Evolutionary conservation across 2,888 invertebrate genomes (phyloP), one percentile per base, ranked within the genome.

Genomic region (Silvanus unidentatus): DNA sequence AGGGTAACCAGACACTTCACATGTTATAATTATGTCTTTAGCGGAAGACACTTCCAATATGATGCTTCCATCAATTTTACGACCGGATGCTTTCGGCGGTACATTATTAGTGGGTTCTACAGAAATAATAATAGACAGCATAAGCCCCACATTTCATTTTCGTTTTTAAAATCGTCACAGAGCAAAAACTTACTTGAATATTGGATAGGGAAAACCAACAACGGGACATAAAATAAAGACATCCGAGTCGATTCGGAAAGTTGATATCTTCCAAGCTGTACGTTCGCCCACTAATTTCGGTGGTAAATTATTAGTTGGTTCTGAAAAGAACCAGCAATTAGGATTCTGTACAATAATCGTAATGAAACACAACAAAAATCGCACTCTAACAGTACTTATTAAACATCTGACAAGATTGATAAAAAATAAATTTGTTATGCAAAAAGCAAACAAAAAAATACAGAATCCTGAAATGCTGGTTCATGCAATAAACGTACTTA

Each of bases 1-100:
- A 50, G 86, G 86, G 68, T 76, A 84, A 63, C 81, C 83, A 65
- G 81, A 78, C 54, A 82, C 79, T 67, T 82, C 80, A 69, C 86
- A 86, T 59, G 79, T 76, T 69, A 86, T 72, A 60, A 81, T 73
- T 46, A 73, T 71, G 16, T 73, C 67, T 43, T 57, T 54, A 38
- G 69, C 59, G 9, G 57, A 52, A 46, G 66, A 50, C 47, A 66
- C 68, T 50, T 72, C 73, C 62, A 74, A 69, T 58, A 79, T 71
- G 61, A 79, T 75, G 54, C 75, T 73, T 54, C 73, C 73, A 51
- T 71, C 72, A 56, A 70, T 70, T 60, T 72, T 74, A 58, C 71
- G 72, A 40, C 73, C 74, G 14, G 73, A 68, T 16, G 68, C 57
- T 54, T 73, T 72, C 58, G 82, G 82, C 52, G 79, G 76, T 57